Evolutionary conservation across 2,797 vertebrate genomes (phyloP).

Genomic region (Muscicapa comitata): DNA sequence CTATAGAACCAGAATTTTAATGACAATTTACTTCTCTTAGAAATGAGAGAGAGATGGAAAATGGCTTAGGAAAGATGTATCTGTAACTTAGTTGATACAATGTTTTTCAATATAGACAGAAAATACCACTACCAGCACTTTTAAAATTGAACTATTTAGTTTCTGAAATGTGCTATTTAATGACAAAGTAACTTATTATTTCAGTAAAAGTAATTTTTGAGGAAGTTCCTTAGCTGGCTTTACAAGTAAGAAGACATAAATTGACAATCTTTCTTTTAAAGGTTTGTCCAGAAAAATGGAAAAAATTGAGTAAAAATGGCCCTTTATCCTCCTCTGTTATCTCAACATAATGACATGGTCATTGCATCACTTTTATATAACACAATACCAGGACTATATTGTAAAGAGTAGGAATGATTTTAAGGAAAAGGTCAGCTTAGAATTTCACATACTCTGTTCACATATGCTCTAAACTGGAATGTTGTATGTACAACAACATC

Average conservation of each 20-base stretch:
- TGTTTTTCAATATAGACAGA: not conserved
- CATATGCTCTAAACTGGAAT: not conserved
- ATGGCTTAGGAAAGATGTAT: not conserved
- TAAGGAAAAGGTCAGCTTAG: not conserved
- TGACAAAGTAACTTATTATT: not conserved
- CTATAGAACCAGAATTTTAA: not conserved
- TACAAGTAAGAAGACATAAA: not conserved
- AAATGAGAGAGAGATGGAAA: not conserved
- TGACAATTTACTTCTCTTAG: not conserved
- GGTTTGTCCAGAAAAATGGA: not conserved
- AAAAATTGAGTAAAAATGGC: not conserved
- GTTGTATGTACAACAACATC: not conserved
- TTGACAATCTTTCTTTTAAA: not conserved
- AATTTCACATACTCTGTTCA: not conserved
- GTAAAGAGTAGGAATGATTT: not conserved
- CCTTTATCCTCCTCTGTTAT: not conserved
- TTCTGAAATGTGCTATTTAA: not conserved
- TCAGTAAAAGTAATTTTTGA: not conserved
- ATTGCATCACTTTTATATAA: not conserved
- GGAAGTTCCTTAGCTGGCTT: not conserved
- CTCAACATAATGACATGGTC: not conserved
- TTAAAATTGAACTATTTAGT: not conserved
- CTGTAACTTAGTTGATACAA: not conserved
- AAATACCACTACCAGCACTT: not conserved
- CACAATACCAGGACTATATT: not conserved